A percentile compares a stretch with the other conserved stretches of the same genome.
Conservation (phyloP, 2,888 invertebrate species). For the Cyclophora albipunctata region DNA sequence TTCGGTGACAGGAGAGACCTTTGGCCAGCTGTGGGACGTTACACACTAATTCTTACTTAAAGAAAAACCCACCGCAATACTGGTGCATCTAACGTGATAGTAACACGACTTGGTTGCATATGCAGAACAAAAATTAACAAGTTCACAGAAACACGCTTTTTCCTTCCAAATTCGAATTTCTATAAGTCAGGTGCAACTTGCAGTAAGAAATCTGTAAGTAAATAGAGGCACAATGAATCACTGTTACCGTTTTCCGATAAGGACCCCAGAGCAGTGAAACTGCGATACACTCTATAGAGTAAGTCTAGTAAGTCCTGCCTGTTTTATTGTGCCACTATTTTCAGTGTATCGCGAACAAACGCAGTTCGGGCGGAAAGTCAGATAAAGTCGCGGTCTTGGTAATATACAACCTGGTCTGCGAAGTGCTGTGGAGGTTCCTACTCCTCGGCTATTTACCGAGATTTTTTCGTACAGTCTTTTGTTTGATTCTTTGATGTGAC, state of each 20-base stretch:
- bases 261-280: conserved; percentile 39
- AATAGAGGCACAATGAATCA: conserved; percentile 63
- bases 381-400: conserved; percentile 67
- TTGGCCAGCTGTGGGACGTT: no score
- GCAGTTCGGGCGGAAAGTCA: conserved; percentile 65
- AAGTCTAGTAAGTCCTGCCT: conserved; percentile 30
- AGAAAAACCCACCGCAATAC: no score
- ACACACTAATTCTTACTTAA: no score
- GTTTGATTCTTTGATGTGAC: conserved; percentile 19
- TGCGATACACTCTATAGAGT: conserved; percentile 39
- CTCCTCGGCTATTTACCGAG: conserved; percentile 5
- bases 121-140: no score
- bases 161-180: no score
- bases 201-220: conserved; percentile 43
- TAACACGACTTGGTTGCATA: no score
- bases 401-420: conserved; percentile 43
- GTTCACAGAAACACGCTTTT: no score
- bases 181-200: conserved; percentile 26
- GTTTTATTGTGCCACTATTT: conserved; percentile 71
- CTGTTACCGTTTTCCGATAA: conserved; percentile 67
- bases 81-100: no score
- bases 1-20: no score
- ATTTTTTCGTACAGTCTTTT: no score
- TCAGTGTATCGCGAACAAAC: conserved; percentile 62
- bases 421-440: no score